phyloP scores from a whole-genome alignment of 1,140 invertebrate genomes.

The Drosophila chauvacae region DNA sequence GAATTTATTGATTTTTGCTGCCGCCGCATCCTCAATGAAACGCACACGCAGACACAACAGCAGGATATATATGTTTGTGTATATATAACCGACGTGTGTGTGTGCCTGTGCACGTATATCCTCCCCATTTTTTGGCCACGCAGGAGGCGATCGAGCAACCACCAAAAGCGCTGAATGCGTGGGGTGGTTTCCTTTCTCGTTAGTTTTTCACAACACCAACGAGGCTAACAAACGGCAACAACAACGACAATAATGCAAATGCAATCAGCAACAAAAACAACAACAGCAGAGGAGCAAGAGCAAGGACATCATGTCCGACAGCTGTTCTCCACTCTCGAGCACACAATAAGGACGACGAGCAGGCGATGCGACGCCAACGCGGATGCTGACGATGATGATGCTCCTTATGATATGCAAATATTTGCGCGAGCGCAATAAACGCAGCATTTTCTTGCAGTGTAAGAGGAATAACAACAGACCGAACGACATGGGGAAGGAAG shows the following conservation, averaged over 20 bases:
- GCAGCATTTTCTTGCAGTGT: slow-evolving; percentile 53
- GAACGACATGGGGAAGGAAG: slow-evolving; percentile 28
- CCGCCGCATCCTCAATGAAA: slow-evolving; percentile 45
- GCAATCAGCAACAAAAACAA: slow-evolving; percentile 47
- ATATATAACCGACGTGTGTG: not conserved
- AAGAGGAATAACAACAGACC: slow-evolving; percentile 33
- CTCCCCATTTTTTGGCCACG: slow-evolving; percentile 43
- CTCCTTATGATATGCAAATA: slow-evolving; percentile 73
- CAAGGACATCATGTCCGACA: slow-evolving; percentile 51
- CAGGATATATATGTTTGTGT: not conserved
- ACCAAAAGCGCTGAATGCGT: slow-evolving; percentile 48
- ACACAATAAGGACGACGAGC: slow-evolving; percentile 33
- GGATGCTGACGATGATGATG: slow-evolving; percentile 10
- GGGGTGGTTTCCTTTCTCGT: slow-evolving; percentile 66
- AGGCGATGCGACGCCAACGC: slow-evolving; percentile 7
- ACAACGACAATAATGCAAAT: slow-evolving; percentile 44
- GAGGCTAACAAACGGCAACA: slow-evolving; percentile 3
- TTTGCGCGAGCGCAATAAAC: slow-evolving; percentile 50
- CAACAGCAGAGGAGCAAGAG: slow-evolving; percentile 36
- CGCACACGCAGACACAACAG: slow-evolving; percentile 14
- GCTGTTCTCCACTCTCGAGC: slow-evolving; percentile 58
- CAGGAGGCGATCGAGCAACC: slow-evolving; percentile 45
- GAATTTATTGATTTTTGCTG: slow-evolving; percentile 55
- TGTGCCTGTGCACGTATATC: slow-evolving; percentile 25
- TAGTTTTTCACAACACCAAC: slow-evolving; percentile 63